phyloP scores from a whole-genome alignment of 2,888 invertebrate species.

The Acholoe squamosa region DNA sequence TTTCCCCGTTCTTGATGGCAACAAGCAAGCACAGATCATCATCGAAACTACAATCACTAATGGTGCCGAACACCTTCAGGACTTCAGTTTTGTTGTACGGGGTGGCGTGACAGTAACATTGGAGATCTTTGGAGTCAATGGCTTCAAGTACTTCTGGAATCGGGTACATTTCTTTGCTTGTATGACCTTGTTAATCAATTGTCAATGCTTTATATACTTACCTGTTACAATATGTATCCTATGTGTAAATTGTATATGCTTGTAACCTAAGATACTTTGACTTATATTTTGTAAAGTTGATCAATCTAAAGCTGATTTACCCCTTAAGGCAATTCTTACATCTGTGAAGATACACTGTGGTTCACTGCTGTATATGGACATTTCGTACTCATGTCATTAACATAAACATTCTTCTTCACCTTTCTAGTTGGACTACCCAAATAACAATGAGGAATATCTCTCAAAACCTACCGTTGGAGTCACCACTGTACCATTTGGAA shows the following conservation, averaged over 20 bases:
- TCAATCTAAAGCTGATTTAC: no score
- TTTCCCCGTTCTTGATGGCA: background rate
- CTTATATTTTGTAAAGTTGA: no score
- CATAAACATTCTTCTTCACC: background rate
- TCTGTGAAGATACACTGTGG: no score
- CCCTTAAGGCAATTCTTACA: no score
- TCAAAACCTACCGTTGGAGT: conserved; percentile 1
- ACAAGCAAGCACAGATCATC: conserved; percentile 44
- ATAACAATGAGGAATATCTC: background rate
- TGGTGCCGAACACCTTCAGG: background rate
- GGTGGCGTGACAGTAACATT: conserved; percentile 33
- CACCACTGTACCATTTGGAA: background rate
- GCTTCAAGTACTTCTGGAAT: conserved; percentile 53
- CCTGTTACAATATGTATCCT: background rate
- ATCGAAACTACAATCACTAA: background rate
- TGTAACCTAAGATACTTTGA: no score
- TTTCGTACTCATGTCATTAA: no score
- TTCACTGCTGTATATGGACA: no score
- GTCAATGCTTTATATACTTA: background rate
- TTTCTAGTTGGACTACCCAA: conserved; percentile 6
- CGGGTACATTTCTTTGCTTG: background rate
- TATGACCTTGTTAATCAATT: background rate
- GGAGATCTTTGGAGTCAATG: conserved; percentile 36
- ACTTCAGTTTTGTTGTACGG: background rate
- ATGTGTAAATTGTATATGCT: background rate